Evolutionary conservation across 2,113 vertebrate genomes (phyloP).

Genomic region (Anhinga rufa): DNA sequence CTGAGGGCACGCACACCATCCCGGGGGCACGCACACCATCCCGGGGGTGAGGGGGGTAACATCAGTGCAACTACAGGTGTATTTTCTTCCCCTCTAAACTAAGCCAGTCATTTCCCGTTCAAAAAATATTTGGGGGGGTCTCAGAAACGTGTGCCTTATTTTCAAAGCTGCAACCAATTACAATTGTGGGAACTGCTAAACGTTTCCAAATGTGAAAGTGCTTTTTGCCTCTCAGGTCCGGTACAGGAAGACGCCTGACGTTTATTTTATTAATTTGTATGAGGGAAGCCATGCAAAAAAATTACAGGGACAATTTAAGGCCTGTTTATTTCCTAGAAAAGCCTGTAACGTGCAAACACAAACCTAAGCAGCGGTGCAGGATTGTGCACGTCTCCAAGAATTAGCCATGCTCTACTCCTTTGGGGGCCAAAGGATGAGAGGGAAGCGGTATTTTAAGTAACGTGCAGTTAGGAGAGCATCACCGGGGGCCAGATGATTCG

Average conservation of each 20-base stretch:
- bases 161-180: constrained; percentile 53
- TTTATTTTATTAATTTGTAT: background rate
- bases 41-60: rapidly evolving
- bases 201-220: background rate
- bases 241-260: background rate
- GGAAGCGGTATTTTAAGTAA: background rate
- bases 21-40: too few relatives aligned
- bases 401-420: background rate
- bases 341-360: background rate
- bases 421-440: background rate
- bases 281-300: background rate
- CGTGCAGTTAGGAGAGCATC: background rate
- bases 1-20: too few relatives aligned
- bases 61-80: background rate
- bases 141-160: background rate
- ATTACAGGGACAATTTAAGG: background rate
- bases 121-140: background rate
- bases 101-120: background rate
- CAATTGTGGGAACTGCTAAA: background rate
- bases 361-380: background rate
- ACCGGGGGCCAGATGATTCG: background rate
- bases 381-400: rapidly evolving
- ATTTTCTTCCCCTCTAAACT: background rate
- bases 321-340: background rate
- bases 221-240: background rate